phyloP scores from a whole-genome alignment of 2,888 invertebrate genomes.

The Macaria notata region DNA sequence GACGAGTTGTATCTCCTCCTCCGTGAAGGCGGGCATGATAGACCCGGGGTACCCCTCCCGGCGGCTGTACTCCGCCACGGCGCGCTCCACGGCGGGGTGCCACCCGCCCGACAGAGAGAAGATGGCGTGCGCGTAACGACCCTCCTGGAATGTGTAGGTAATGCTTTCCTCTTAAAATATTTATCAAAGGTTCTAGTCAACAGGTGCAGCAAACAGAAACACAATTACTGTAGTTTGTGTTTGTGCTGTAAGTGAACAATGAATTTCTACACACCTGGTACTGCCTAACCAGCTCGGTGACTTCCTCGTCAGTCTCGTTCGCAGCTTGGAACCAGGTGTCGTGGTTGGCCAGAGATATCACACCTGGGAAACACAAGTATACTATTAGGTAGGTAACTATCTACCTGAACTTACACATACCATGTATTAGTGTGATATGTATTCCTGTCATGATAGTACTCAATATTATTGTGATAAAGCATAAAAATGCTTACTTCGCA shows the following conservation, averaged over 20 bases:
- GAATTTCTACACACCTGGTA: background rate
- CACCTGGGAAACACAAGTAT: conserved; percentile 31
- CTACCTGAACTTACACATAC: no score
- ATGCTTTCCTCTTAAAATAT: no score
- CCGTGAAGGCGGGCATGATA: conserved; percentile 69
- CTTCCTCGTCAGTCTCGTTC: conserved; percentile 4
- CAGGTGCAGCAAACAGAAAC: no score
- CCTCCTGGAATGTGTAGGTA: conserved; percentile 36
- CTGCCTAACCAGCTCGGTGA: background rate
- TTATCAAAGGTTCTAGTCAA: no score
- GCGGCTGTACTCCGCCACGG: conserved; percentile 58
- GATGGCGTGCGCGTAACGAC: conserved; percentile 66
- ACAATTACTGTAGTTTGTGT: no score
- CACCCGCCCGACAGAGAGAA: conserved; percentile 73
- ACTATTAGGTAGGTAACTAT: no score
- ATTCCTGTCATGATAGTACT: no score
- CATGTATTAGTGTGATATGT: no score
- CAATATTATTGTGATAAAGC: no score
- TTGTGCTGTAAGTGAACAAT: no score
- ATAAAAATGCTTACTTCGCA: no score
- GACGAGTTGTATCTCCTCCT: conserved; percentile 62
- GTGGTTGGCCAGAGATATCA: conserved; percentile 40
- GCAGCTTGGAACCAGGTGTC: conserved; percentile 39
- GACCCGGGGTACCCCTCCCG: conserved; percentile 64
- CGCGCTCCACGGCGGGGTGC: conserved; percentile 62